These are phyloP conservation scores for Philaethria dido DNA, from an alignment of 2,888 invertebrate genomes.

Conservation along the genomic window DNA sequence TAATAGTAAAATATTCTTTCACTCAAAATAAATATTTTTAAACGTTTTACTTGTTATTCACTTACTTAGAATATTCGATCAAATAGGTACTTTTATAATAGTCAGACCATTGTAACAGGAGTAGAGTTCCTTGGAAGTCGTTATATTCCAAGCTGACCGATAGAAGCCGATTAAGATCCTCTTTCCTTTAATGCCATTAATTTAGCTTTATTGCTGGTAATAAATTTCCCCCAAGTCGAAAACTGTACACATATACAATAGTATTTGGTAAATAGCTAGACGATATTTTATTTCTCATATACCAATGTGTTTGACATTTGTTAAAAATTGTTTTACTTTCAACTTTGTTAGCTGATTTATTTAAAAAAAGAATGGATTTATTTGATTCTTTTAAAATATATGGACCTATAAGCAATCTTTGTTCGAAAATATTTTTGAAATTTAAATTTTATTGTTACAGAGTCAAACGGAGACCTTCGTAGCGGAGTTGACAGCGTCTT, in stretches of 20 bases:
- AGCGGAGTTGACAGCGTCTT: no score
- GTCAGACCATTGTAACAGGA: slow-evolving; percentile 51
- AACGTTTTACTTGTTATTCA: no score
- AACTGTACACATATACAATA: slow-evolving; percentile 29
- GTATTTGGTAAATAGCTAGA: slow-evolving; percentile 23
- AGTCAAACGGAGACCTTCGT: no score
- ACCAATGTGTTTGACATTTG: slow-evolving; percentile 1
- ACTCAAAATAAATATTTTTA: no score
- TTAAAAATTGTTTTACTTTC: slow-evolving; percentile 3
- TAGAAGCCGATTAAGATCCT: slow-evolving; percentile 62
- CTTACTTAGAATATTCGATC: no score
- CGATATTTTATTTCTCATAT: slow-evolving; percentile 13
- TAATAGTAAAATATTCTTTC: no score
- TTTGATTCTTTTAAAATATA: no score
- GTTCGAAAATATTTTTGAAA: no score
- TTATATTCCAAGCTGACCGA: slow-evolving; percentile 57
- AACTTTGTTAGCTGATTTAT: slow-evolving; percentile 1
- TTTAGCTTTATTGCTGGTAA: slow-evolving; percentile 74
- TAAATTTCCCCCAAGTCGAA: slow-evolving; percentile 61
- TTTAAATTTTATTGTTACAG: no score
- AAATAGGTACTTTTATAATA: background rate
- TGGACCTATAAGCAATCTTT: no score
- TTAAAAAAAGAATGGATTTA: background rate
- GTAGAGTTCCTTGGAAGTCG: slow-evolving; percentile 54
- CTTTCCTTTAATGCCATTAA: slow-evolving; percentile 65